phyloP scores from a whole-genome alignment of 2,113 vertebrate species.

The Ochotona curzoniae region DNA sequence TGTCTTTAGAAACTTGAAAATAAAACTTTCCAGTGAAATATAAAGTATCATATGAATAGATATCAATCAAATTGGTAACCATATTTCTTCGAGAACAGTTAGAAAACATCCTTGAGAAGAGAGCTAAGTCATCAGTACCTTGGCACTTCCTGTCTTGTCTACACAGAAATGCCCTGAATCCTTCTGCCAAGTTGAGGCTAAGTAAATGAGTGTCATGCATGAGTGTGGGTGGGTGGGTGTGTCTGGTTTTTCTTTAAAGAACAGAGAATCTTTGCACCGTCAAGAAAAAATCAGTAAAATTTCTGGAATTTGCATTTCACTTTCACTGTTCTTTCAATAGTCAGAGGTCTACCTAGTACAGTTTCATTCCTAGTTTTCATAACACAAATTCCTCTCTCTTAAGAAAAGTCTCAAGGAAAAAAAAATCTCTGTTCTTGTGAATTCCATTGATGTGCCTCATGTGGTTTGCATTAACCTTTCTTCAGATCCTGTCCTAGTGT shows the following conservation, averaged over 20 bases:
- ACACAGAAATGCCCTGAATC: neutral
- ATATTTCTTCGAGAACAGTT: conserved; percentile 13
- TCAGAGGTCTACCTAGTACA: neutral
- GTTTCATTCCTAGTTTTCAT: neutral
- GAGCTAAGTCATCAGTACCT: neutral
- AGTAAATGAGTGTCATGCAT: neutral
- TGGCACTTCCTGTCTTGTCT: neutral
- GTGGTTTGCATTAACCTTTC: conserved; percentile 67
- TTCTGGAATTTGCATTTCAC: neutral
- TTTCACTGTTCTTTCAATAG: neutral
- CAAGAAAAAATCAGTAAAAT: neutral
- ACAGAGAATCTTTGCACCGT: neutral
- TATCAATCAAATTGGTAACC: neutral
- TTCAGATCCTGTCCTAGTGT: conserved; percentile 54
- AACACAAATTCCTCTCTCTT: neutral
- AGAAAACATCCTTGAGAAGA: neutral
- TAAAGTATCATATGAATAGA: neutral
- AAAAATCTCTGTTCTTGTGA: neutral
- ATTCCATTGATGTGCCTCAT: conserved; percentile 12
- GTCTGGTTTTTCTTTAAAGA: neutral
- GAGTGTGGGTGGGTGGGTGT: neutral
- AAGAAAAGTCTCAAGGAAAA: neutral
- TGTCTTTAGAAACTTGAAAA: neutral
- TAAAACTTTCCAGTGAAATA: conserved; percentile 32
- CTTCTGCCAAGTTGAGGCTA: neutral